phyloP scores from a whole-genome alignment of 2,888 invertebrate genomes.

The Resseliella maxima region DNA sequence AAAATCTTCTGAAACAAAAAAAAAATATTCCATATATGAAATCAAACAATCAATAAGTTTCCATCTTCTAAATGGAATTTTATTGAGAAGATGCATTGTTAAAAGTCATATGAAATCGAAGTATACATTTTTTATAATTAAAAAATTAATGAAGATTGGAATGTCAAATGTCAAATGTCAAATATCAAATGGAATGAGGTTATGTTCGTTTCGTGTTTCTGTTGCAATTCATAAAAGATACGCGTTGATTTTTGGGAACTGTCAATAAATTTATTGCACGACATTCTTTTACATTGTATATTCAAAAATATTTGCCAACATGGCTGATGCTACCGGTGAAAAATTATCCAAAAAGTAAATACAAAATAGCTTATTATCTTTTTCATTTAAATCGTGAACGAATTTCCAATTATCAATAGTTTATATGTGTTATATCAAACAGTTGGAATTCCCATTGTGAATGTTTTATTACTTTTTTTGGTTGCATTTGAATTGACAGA shows the following conservation, averaged over 20 bases:
- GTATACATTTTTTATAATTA: no score
- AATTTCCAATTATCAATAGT: neutral
- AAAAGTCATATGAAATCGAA: no score
- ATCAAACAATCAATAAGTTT: no score
- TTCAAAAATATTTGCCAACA: slow-evolving; percentile 60
- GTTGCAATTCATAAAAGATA: neutral
- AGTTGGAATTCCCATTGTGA: neutral
- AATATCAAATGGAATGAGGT: neutral
- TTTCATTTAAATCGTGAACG: neutral
- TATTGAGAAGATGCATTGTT: no score
- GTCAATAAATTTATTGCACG: neutral
- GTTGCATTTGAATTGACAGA: slow-evolving; percentile 62
- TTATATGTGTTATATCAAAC: neutral
- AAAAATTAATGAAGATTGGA: no score
- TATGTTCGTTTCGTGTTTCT: neutral
- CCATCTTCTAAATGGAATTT: no score
- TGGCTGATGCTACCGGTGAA: slow-evolving; percentile 72
- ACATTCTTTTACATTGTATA: slow-evolving; percentile 12
- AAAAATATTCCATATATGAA: no score
- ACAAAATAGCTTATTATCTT: slow-evolving; percentile 20
- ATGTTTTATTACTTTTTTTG: slow-evolving; percentile 61
- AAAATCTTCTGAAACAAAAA: no score
- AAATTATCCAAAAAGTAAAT: slow-evolving; percentile 78
- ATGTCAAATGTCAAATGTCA: no score
- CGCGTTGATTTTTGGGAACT: neutral